These are phyloP conservation scores for Drosophila rufa DNA, from an alignment of 1,140 invertebrate genomes.

Conservation along the genomic window DNA sequence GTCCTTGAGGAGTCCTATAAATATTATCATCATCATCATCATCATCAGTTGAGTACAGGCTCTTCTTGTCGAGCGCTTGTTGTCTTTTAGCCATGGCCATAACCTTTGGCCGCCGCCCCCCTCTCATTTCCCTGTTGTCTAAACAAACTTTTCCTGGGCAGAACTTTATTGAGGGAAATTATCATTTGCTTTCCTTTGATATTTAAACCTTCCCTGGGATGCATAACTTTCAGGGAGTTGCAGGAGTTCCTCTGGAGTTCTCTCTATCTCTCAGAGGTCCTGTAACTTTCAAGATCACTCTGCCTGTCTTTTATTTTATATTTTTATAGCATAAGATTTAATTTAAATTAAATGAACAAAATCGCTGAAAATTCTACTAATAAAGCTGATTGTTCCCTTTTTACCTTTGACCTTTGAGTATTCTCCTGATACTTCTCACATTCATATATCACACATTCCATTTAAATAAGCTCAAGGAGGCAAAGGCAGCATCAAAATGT, in stretches of 20 bases:
- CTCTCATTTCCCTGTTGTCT: not conserved
- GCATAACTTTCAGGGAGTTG: conserved; percentile 38
- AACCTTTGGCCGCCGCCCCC: conserved; percentile 29
- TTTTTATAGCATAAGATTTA: not conserved
- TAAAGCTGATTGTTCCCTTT: no score
- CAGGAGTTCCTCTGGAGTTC: conserved; percentile 22
- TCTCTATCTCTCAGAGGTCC: conserved; percentile 5
- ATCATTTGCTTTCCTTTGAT: conserved; percentile 52
- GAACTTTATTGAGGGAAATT: conserved; percentile 53
- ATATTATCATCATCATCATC: conserved; percentile 76
- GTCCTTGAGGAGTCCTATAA: conserved; percentile 80
- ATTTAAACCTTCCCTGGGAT: conserved; percentile 54
- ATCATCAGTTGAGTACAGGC: conserved; percentile 52
- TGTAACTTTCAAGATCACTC: conserved; percentile 18
- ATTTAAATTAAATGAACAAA: not conserved
- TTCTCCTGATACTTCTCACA: not conserved
- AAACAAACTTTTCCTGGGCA: conserved; percentile 41
- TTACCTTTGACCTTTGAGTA: conserved; percentile 14
- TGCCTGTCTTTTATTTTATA: not conserved
- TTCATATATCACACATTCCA: conserved; percentile 34
- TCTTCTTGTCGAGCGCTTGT: conserved; percentile 24
- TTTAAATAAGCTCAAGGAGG: conserved; percentile 22
- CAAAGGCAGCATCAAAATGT: conserved; percentile 27
- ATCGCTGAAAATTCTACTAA: not conserved
- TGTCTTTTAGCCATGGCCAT: conserved; percentile 28